phyloP scores from a whole-genome alignment of 1,140 invertebrate genomes.

The Euura saliciscinereae region DNA sequence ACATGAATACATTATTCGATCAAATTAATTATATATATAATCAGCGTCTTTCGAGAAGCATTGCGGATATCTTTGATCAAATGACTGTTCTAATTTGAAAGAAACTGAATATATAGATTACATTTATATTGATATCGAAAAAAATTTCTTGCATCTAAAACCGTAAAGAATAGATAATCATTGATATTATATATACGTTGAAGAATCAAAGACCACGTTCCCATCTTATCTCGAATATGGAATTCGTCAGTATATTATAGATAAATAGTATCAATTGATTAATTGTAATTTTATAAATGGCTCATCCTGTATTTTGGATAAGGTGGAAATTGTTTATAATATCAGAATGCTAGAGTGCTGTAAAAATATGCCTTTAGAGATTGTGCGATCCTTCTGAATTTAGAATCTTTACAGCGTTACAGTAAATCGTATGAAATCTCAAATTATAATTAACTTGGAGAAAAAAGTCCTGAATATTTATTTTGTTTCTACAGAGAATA shows the following conservation, averaged over 20 bases:
- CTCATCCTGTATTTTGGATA: not conserved
- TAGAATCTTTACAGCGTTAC: conserved; percentile 11
- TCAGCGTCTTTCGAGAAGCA: not conserved
- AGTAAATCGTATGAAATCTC: not conserved
- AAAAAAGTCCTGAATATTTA: too few species aligned
- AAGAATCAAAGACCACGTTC: not conserved
- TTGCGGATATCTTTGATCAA: too few species aligned
- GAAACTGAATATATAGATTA: too few species aligned
- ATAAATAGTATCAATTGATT: not conserved
- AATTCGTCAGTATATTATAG: not conserved
- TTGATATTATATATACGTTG: not conserved
- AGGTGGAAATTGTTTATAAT: conserved; percentile 29
- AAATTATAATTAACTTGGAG: too few species aligned
- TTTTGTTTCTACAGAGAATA: too few species aligned
- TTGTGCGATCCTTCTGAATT: conserved; percentile 53
- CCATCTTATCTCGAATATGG: not conserved
- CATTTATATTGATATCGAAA: too few species aligned
- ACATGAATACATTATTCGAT: not conserved
- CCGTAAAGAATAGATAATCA: too few species aligned
- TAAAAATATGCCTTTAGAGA: conserved; percentile 59
- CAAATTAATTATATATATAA: not conserved
- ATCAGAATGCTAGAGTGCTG: conserved; percentile 61
- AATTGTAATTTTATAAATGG: not conserved
- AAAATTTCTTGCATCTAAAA: too few species aligned
- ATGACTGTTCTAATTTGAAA: too few species aligned